Evolutionary conservation across 1,140 invertebrate species (phyloP).

Genomic region (Hycleus cichorii): DNA sequence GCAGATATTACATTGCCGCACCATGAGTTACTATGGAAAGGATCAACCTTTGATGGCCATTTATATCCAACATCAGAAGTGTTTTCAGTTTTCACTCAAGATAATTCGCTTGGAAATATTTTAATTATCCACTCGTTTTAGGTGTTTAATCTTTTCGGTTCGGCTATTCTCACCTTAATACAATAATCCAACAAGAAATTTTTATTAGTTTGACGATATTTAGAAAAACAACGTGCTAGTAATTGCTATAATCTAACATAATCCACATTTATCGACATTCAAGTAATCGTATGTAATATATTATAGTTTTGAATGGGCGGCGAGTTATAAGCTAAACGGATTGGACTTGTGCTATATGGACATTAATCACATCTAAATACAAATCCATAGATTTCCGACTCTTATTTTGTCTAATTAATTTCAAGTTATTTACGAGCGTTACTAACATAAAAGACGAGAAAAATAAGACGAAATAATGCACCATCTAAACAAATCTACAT

Average conservation of each 20-base stretch:
- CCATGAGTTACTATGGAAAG: not conserved
- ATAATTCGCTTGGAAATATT: conserved; percentile 7
- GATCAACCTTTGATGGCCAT: conserved; percentile 17
- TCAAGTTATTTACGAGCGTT: no score
- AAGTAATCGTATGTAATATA: conserved; percentile 16
- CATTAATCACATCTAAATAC: conserved; percentile 5
- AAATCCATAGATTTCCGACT: no score
- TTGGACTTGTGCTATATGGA: conserved; percentile 4
- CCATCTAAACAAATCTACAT: conserved; percentile 13
- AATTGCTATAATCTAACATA: conserved; percentile 12
- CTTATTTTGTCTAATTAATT: no score
- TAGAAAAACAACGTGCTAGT: no score
- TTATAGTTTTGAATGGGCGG: conserved; percentile 17
- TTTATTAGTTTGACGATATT: no score
- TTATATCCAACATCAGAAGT: conserved; percentile 7
- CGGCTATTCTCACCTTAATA: not conserved
- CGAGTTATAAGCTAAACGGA: conserved; percentile 5
- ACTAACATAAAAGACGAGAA: no score
- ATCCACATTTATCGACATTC: conserved; percentile 6
- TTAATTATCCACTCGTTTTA: conserved; percentile 15
- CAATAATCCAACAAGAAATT: no score
- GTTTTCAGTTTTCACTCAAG: not conserved
- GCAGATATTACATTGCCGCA: conserved; percentile 17
- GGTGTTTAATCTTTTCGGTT: conserved; percentile 9
- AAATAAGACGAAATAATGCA: not conserved